Base-by-base conservation (phyloP, 2,797 vertebrate species). In the Gastrophryne carolinensis region DNA sequence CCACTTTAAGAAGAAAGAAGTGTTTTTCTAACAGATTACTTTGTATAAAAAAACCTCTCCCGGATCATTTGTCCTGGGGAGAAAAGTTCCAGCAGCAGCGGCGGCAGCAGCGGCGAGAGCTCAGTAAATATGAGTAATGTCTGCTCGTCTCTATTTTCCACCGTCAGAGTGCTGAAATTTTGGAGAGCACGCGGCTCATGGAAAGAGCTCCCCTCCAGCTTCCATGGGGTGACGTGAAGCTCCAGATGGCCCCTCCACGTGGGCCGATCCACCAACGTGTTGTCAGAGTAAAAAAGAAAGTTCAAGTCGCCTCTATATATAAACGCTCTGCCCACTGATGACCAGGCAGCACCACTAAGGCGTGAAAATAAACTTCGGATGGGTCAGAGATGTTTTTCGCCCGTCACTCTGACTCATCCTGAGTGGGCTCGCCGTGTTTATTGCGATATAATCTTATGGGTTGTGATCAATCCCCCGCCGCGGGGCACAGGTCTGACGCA, bases 401-500 rank as follows among this genome's bases (percentile, higher is more conserved):
- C 80, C 82, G 61, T 70, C 69, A 78, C 73, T 37, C n/a, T 7
- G 27, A 23, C 4, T 24, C 26, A 13, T 21, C 5, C 29, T 44
- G 71, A 47, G 52, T 47, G 8, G 50, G 7, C 34, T 74, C 30
- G 66, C 49, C 17, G 37, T 49, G 49, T 67, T 57, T 60, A 67
- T 6, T 44, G 34, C 27, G 12, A 6, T 57, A 49, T 75, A 67
- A 58, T 58, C 37, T 67, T 3, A 67, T 37, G 39, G 13, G 37
- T 67, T 75, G 66, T 58, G 0, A 41, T 37, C 27, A 58, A 74
- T 79, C 83, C 78, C 65, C 80, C 78, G 80, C 81, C 82, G 80
- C 49, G 83, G 84, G 82, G 82, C 80, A 81, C 80, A 85, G 2
- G 75, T 72, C 82, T 53, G 27, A 8, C 3, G 79, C 86, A 90